phyloP scores from a whole-genome alignment of 2,888 invertebrate species.

The Cataglyphis albicans region DNA sequence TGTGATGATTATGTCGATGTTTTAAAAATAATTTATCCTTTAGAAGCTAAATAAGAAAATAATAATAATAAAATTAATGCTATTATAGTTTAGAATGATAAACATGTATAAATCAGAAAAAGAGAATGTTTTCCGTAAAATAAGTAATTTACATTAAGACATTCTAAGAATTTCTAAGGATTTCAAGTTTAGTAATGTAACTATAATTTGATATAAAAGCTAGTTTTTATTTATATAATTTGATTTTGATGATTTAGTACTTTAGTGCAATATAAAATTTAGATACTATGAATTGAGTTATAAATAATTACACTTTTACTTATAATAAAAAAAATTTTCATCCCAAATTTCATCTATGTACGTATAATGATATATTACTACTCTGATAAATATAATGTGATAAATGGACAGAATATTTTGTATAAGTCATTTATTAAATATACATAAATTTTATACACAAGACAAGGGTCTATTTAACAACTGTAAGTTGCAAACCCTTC shows the following conservation, averaged over 20 bases:
- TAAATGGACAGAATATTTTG: slow-evolving; percentile 51
- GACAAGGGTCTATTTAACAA: slow-evolving; percentile 83
- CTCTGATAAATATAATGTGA: not conserved
- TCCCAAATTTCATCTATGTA: not conserved
- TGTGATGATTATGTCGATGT: not conserved
- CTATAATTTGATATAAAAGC: not conserved
- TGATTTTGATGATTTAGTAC: not conserved
- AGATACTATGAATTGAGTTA: not conserved
- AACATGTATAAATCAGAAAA: not conserved
- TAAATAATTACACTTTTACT: slow-evolving; percentile 5
- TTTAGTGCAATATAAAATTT: not conserved
- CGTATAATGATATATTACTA: not conserved
- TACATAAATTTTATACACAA: slow-evolving; percentile 83
- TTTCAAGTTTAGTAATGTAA: not conserved
- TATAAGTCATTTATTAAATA: slow-evolving; percentile 80
- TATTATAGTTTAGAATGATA: not conserved
- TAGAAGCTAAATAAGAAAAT: not conserved
- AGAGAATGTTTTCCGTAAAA: not conserved
- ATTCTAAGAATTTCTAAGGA: not conserved
- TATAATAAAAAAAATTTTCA: not conserved
- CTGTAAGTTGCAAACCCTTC: slow-evolving; percentile 76
- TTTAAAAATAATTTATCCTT: not conserved
- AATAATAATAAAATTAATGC: not conserved
- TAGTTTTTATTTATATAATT: not conserved
- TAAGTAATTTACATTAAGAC: slow-evolving; percentile 20